Base-by-base conservation (phyloP, 2,113 vertebrate genomes). In the Gracilinanus agilis region DNA sequence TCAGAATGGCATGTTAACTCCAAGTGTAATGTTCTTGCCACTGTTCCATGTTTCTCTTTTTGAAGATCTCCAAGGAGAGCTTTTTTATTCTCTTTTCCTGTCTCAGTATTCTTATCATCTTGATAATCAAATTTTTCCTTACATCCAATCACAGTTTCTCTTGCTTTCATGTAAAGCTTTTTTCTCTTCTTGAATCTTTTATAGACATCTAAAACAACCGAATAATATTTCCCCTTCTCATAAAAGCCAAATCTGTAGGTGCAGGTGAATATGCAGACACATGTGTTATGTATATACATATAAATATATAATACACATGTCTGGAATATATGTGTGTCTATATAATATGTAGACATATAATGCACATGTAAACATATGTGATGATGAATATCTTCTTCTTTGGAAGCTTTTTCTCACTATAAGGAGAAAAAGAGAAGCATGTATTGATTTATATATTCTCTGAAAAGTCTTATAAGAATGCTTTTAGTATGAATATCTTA, bases 381-480 rank as follows among this genome's bases (percentile, higher is more conserved):
- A 23, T 75, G 67, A 75, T 83, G 7, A 83, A 2, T 83, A 88
- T 91, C 83, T 89, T 21, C 34, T 34, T 95, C 83, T 67, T 34
- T 94, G 53, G 61, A 91, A 92, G n/a, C 34, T 44, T 93, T 34
- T 83, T 40, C n/a, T 96, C 27, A 91, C 55, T 89, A 25, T 24
- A 93, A 49, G 90, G 16, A 96, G 90, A 94, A 96, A 96, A 96
- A 6, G 94, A 94, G 44, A 93, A 90, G 16, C 25, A 93, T 11
- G 53, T 55, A 94, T 94, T 96, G 6, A 55, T 24, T 96, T 95
- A 34, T 24, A 56, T 75, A 94, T 94, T 92, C 53, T 93, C 61
- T 94, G n/a, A 83, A 93, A 93, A 54, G 24, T 25, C 44, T 0
- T 90, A 11, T 58, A 61, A 95, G 16, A 96, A 90, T 55, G 8